A percentile compares a stretch with the other conserved stretches of the same genome.
Evolutionary conservation across 2,888 invertebrate species (phyloP).

Genomic region (Macaria notata): DNA sequence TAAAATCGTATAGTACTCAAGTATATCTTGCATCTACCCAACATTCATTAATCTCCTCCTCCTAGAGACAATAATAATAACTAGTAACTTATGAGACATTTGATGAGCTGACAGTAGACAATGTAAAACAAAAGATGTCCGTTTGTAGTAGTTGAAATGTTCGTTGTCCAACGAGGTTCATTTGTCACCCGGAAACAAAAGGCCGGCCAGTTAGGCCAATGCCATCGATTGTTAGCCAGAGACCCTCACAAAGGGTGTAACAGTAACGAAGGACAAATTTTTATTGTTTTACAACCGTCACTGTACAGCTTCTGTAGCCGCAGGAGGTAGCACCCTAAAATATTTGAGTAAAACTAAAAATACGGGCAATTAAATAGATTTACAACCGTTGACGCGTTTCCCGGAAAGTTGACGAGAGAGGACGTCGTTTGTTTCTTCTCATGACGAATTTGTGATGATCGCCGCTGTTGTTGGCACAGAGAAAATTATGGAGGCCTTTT

Average conservation of each 20-base stretch:
- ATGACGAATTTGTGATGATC: slow-evolving; percentile 52
- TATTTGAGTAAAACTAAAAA: slow-evolving; percentile 59
- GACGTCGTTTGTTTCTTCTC: slow-evolving; percentile 44
- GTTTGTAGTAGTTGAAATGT: slow-evolving; percentile 15
- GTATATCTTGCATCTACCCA: too few species aligned
- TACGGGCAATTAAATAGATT: slow-evolving; percentile 75
- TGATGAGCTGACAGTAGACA: neutral
- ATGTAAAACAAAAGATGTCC: slow-evolving; percentile 7
- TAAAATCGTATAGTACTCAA: too few species aligned
- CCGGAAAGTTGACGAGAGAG: slow-evolving; percentile 52
- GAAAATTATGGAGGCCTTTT: slow-evolving; percentile 33
- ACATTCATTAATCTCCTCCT: neutral
- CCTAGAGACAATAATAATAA: too few species aligned
- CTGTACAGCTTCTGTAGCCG: slow-evolving; percentile 66
- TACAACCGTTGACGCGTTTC: slow-evolving; percentile 67
- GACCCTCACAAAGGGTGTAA: slow-evolving; percentile 56
- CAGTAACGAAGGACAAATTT: slow-evolving; percentile 64
- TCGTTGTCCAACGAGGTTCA: slow-evolving; percentile 62
- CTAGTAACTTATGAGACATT: neutral
- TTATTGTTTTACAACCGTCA: slow-evolving; percentile 70
- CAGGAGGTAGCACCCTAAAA: slow-evolving; percentile 75
- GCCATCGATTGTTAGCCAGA: slow-evolving; percentile 55
- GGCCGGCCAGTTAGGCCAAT: slow-evolving; percentile 55
- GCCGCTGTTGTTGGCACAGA: slow-evolving; percentile 39
- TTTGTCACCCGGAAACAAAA: slow-evolving; percentile 70